Evolutionary conservation across 2,888 invertebrate genomes (phyloP).

Genomic region (Sepiola atlantica): DNA sequence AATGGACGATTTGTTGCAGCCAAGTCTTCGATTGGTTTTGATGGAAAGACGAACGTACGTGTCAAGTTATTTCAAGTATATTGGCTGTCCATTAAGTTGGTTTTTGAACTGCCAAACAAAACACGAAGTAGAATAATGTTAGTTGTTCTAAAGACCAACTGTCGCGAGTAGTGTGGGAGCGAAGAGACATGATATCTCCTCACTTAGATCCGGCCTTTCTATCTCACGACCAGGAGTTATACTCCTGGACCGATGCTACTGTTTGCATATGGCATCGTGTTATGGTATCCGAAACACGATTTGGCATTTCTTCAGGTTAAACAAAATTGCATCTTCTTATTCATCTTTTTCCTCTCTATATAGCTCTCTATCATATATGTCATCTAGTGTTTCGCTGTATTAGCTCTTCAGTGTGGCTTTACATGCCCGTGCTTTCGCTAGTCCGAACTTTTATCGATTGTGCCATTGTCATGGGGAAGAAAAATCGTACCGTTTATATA

Average conservation of each 20-base stretch:
- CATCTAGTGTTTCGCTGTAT: too few species aligned
- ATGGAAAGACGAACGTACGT: neutral
- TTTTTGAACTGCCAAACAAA: neutral
- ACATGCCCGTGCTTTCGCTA: too few species aligned
- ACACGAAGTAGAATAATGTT: neutral
- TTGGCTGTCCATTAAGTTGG: slow-evolving; percentile 16
- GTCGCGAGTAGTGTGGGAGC: neutral
- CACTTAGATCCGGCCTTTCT: neutral
- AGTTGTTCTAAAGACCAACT: neutral
- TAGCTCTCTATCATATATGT: too few species aligned
- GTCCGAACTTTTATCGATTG: too few species aligned
- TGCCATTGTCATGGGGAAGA: too few species aligned
- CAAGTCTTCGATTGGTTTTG: neutral
- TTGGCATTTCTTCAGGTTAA: neutral
- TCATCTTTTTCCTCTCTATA: too few species aligned
- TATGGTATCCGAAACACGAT: neutral
- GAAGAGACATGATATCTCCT: neutral
- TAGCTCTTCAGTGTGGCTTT: too few species aligned
- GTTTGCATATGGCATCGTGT: neutral
- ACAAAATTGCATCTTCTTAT: too few species aligned
- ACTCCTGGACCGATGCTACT: neutral
- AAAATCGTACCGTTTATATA: too few species aligned
- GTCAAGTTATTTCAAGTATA: neutral
- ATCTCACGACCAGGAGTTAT: neutral
- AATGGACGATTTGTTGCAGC: neutral